Conservation (phyloP, 2,797 vertebrate genomes). For the Cygnus olor region DNA sequence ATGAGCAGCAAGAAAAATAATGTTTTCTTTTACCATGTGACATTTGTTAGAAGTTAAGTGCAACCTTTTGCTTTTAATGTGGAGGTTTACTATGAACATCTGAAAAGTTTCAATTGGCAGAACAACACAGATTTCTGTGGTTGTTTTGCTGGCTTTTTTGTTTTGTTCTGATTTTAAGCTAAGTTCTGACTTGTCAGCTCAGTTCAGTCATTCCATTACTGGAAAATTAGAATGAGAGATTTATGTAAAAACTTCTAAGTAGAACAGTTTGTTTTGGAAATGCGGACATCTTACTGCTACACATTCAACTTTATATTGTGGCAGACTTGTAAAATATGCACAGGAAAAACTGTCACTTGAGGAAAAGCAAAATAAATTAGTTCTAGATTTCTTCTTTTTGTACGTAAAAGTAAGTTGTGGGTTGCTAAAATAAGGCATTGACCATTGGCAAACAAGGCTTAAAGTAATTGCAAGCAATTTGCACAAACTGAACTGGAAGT, state of each 20-base stretch:
- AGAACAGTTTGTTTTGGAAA: background rate
- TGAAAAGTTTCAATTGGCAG: background rate
- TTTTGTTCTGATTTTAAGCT: background rate
- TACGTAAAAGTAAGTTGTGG: background rate
- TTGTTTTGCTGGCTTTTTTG: background rate
- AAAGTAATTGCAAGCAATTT: conserved; percentile 4
- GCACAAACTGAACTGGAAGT: background rate
- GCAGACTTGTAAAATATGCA: background rate
- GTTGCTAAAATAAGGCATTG: background rate
- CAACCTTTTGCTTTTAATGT: background rate
- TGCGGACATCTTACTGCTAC: background rate
- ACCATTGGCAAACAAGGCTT: background rate
- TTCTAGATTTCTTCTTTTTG: background rate
- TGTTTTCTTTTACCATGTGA: background rate
- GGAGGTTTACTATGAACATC: background rate
- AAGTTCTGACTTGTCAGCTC: conserved; percentile 17
- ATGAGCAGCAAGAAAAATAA: background rate
- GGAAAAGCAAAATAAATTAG: background rate
- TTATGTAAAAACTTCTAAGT: background rate
- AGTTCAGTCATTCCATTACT: background rate
- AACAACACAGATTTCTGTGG: background rate
- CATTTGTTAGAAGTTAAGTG: background rate
- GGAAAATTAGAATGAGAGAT: background rate
- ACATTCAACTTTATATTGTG: background rate
- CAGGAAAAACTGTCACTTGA: background rate